Evolutionary conservation across 1,140 invertebrate species (phyloP).

Genomic region (Venturia canescens): DNA sequence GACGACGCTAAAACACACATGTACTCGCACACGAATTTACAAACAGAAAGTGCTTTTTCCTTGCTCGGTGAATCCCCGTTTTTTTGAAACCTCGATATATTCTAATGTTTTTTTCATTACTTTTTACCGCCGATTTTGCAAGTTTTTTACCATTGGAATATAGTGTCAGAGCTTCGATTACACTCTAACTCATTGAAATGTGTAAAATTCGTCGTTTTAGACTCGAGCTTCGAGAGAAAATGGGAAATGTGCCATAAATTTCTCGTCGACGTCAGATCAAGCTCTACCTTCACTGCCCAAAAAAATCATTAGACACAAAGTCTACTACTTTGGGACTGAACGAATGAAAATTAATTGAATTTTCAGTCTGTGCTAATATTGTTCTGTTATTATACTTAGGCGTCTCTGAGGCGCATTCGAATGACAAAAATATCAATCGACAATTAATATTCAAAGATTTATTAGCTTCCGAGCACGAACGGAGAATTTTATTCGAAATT

Average conservation of each 20-base stretch:
- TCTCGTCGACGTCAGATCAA: not conserved
- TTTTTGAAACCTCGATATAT: conserved; percentile 3
- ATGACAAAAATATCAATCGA: too few relatives aligned
- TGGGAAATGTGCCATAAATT: conserved; percentile 44
- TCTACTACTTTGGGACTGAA: too few relatives aligned
- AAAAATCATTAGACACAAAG: conserved; percentile 25
- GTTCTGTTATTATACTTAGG: too few relatives aligned
- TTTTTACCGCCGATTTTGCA: too few relatives aligned
- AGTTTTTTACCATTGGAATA: too few relatives aligned
- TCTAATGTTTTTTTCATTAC: not conserved
- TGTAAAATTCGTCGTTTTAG: not conserved
- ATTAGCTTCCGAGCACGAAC: too few relatives aligned
- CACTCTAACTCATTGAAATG: not conserved
- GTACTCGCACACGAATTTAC: not conserved
- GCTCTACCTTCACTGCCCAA: conserved; percentile 51
- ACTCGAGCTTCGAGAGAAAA: not conserved
- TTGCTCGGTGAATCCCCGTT: not conserved
- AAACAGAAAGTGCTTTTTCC: not conserved
- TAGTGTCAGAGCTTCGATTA: too few relatives aligned
- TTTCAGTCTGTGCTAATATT: conserved; percentile 15
- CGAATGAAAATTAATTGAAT: too few relatives aligned
- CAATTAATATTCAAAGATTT: too few relatives aligned
- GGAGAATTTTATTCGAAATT: too few relatives aligned
- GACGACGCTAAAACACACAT: not conserved
- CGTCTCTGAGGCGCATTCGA: too few relatives aligned